Conservation (phyloP, 2,797 vertebrate species). For the Glossophaga mutica region DNA sequence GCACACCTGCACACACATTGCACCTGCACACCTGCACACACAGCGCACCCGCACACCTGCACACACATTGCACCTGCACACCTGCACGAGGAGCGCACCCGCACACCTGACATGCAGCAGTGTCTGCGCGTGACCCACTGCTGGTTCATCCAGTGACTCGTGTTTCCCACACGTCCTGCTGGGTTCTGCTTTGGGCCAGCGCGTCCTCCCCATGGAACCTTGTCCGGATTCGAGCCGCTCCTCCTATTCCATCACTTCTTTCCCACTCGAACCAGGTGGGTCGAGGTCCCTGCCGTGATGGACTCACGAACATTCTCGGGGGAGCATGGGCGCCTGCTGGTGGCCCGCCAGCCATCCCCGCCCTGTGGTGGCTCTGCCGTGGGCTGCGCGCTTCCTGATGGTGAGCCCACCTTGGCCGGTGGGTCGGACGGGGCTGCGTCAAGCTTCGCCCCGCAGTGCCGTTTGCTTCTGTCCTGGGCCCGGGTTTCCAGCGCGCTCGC, state of each 20-base stretch:
- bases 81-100: no score
- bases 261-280: rapidly evolving
- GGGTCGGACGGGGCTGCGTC: not conserved
- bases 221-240: no score
- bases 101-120: not conserved
- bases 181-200: not conserved
- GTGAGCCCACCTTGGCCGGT: not conserved
- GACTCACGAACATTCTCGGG: not conserved
- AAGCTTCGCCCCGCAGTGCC: not conserved
- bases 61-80: no score
- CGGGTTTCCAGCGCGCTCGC: not conserved
- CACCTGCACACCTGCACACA: not conserved
- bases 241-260: not conserved
- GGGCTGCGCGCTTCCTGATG: not conserved
- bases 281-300: not conserved
- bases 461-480: not conserved
- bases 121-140: not conserved
- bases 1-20: no score
- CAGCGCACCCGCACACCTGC: not conserved
- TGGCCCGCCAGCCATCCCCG: not conserved
- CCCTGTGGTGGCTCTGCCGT: not conserved
- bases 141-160: not conserved
- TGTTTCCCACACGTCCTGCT: not conserved
- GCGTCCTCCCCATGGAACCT: not conserved
- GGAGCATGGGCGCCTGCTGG: not conserved